phyloP scores from a whole-genome alignment of 2,797 vertebrate genomes.

The Tragelaphus oryx region DNA sequence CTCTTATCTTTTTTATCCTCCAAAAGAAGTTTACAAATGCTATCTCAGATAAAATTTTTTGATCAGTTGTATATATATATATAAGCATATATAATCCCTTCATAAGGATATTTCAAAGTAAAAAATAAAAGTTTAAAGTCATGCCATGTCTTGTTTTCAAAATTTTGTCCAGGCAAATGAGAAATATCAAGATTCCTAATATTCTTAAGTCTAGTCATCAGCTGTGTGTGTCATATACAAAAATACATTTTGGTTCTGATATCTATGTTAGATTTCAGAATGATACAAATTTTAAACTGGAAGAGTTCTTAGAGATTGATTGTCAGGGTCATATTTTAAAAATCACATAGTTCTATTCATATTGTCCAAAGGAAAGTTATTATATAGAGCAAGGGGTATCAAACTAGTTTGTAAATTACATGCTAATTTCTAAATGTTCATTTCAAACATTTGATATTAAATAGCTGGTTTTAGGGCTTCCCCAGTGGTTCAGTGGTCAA shows the following conservation, averaged over 20 bases:
- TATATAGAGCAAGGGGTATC: background rate
- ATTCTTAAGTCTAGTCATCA: background rate
- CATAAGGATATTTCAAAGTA: background rate
- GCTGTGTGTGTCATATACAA: background rate
- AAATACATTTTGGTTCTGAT: background rate
- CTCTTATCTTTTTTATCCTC: background rate
- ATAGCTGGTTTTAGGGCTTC: background rate
- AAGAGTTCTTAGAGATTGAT: background rate
- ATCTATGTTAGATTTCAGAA: background rate
- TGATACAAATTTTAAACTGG: background rate
- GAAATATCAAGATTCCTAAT: background rate
- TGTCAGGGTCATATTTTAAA: background rate
- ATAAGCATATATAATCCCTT: background rate
- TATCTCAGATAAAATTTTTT: background rate
- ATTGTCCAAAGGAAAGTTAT: background rate
- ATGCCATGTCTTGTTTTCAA: background rate
- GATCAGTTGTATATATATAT: background rate
- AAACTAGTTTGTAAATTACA: background rate
- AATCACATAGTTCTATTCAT: background rate
- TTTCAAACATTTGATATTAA: constrained; percentile 5
- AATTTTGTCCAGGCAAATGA: background rate
- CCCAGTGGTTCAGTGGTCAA: background rate
- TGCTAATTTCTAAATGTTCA: background rate
- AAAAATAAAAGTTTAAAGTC: background rate
- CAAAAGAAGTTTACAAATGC: background rate